Evolutionary conservation across 2,888 invertebrate genomes (phyloP).

Genomic region (Smittia aterrima): DNA sequence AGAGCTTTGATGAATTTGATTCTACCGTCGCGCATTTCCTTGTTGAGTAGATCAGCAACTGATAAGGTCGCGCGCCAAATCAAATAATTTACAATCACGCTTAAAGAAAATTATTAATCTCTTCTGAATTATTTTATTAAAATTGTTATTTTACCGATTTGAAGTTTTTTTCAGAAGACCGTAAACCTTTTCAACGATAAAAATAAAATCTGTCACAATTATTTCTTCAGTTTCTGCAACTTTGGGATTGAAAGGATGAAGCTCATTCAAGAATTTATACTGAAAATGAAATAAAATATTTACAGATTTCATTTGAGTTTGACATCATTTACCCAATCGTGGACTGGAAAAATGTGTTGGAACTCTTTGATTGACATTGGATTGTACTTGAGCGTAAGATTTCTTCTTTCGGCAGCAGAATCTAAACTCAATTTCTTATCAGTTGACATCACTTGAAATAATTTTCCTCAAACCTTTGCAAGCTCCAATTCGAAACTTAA

Average conservation of each 20-base stretch:
- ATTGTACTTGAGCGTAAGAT: conserved; percentile 80
- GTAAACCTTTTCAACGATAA: conserved; percentile 48
- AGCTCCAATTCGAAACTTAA: conserved; percentile 78
- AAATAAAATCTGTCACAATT: conserved; percentile 56
- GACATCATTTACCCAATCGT: conserved; percentile 66
- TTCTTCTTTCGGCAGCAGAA: conserved; percentile 78
- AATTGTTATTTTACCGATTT: conserved; percentile 52
- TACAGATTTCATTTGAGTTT: conserved; percentile 58
- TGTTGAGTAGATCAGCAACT: conserved; percentile 70
- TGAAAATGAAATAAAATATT: conserved; percentile 59
- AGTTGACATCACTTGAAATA: background rate
- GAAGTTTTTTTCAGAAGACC: conserved; percentile 15
- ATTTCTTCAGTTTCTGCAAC: conserved; percentile 52
- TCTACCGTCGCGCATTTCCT: conserved; percentile 67
- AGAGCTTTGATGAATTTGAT: conserved; percentile 71
- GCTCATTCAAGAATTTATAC: conserved; percentile 52
- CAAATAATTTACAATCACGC: conserved; percentile 72
- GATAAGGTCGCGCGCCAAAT: conserved; percentile 80
- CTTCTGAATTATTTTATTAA: conserved; percentile 46
- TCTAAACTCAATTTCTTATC: conserved; percentile 53
- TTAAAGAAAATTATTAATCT: conserved; percentile 8
- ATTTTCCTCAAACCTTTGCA: conserved; percentile 77
- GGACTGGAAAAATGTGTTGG: conserved; percentile 65
- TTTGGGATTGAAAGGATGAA: conserved; percentile 49
- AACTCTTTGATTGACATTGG: conserved; percentile 77